A percentile compares a stretch with the other conserved stretches of the same genome.
These are phyloP conservation scores for Trichopoda pennipes DNA, from an alignment of 2,888 invertebrate species.

Conservation along the genomic window DNA sequence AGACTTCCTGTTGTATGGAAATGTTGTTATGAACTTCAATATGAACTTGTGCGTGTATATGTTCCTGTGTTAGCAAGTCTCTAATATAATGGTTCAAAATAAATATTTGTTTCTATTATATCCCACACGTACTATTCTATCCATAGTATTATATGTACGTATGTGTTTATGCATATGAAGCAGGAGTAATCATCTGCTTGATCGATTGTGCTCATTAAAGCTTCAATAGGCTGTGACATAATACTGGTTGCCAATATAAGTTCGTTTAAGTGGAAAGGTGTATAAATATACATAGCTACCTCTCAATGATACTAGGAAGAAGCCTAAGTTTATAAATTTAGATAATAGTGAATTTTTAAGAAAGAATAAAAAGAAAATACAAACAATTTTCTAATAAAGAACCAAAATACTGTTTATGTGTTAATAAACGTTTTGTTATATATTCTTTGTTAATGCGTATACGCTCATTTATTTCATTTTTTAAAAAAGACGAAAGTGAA, in stretches of 20 bases:
- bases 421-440: too few species aligned
- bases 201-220: constrained; percentile 57
- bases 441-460: too few species aligned
- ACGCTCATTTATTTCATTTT: too few species aligned
- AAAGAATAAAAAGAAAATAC: too few species aligned
- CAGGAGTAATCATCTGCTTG: constrained; percentile 65
- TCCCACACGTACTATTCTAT: neutral
- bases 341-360: too few species aligned
- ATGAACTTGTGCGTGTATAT: constrained; percentile 7
- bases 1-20: neutral
- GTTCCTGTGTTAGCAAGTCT: neutral
- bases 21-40: neutral
- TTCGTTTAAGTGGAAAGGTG: neutral
- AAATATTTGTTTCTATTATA: neutral
- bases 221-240: constrained; percentile 41
- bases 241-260: constrained; percentile 20
- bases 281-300: neutral
- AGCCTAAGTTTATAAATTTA: neutral
- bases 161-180: constrained; percentile 10
- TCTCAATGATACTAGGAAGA: neutral
- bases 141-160: neutral
- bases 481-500: too few species aligned
- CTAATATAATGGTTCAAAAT: neutral
- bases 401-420: too few species aligned
- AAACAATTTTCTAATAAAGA: too few species aligned